A percentile compares a stretch with the other conserved stretches of the same genome.
Evolutionary conservation across 2,113 vertebrate genomes (phyloP).

Genomic region (Nibea albiflora): DNA sequence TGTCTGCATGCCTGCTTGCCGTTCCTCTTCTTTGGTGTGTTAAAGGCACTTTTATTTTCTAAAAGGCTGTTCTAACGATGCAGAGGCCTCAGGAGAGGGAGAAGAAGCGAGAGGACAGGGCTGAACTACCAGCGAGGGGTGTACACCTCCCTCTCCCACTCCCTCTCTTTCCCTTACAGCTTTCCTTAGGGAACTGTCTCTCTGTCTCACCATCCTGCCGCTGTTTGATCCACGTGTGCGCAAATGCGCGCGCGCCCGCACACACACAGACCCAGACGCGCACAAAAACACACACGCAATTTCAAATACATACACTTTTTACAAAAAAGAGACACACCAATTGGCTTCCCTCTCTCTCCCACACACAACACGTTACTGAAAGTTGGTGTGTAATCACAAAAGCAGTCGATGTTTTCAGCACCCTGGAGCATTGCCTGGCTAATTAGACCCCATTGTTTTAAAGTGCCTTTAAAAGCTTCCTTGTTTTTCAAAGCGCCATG

Average conservation of each 20-base stretch:
- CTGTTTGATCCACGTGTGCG: slow-evolving; percentile 63
- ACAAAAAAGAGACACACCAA: slow-evolving; percentile 13
- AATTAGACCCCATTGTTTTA: slow-evolving; percentile 82
- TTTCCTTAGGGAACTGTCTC: slow-evolving; percentile 62
- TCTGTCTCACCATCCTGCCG: slow-evolving; percentile 54
- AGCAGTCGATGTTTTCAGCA: slow-evolving; percentile 75
- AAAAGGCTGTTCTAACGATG: slow-evolving; percentile 74
- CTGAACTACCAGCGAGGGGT: slow-evolving; percentile 52
- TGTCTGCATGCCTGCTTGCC: slow-evolving; percentile 46
- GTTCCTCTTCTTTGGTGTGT: slow-evolving; percentile 67
- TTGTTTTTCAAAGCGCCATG: slow-evolving; percentile 75
- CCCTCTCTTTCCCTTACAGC: slow-evolving; percentile 42
- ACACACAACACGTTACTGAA: slow-evolving; percentile 63
- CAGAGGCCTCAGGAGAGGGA: slow-evolving; percentile 68
- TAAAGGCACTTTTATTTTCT: slow-evolving; percentile 75
- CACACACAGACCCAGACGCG: slow-evolving; percentile 7
- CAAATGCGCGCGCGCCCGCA: background rate
- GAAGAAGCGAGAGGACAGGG: slow-evolving; percentile 60
- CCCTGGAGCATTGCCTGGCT: slow-evolving; percentile 78
- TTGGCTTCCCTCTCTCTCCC: slow-evolving; percentile 50
- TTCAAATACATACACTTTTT: slow-evolving; percentile 29
- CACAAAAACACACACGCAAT: slow-evolving; percentile 11
- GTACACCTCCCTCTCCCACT: slow-evolving; percentile 51
- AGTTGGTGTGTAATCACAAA: slow-evolving; percentile 75
- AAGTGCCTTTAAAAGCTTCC: slow-evolving; percentile 82